phyloP scores from a whole-genome alignment of 2,797 vertebrate species.

The Danionella dracula region DNA sequence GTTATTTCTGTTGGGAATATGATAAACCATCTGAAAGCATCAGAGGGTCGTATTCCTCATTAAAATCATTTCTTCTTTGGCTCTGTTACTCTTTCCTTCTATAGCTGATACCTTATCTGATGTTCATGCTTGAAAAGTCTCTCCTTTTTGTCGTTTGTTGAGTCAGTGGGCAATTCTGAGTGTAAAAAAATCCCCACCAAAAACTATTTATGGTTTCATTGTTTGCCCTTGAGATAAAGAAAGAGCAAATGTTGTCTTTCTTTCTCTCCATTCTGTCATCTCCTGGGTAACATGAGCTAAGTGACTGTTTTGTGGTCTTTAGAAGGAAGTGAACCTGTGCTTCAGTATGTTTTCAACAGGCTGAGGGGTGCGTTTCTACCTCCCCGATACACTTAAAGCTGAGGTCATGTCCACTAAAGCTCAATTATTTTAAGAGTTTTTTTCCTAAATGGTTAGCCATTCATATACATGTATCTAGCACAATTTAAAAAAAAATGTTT shows the following conservation, averaged over 20 bases:
- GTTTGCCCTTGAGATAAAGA: not conserved
- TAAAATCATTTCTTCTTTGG: conserved; percentile 2
- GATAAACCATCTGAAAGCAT: conserved; percentile 11
- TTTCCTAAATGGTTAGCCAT: too few relatives aligned
- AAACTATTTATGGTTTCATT: not conserved
- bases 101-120: conserved; percentile 10
- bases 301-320: not conserved
- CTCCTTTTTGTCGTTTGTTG: not conserved
- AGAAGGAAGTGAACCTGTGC: not conserved
- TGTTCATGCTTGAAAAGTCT: conserved; percentile 3
- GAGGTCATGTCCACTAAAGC: too few relatives aligned
- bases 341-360: not conserved
- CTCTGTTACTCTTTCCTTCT: not conserved
- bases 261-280: not conserved
- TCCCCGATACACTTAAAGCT: too few relatives aligned
- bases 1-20: conserved; percentile 13
- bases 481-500: too few relatives aligned
- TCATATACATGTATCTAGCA: too few relatives aligned
- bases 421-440: too few relatives aligned
- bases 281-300: not conserved
- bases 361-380: too few relatives aligned
- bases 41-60: conserved; percentile 15
- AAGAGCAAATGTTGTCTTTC: not conserved
- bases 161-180: conserved; percentile 16
- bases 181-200: not conserved